These are phyloP conservation scores for Xerus rutilus DNA, from an alignment of 2,797 vertebrate genomes.

Conservation along the genomic window DNA sequence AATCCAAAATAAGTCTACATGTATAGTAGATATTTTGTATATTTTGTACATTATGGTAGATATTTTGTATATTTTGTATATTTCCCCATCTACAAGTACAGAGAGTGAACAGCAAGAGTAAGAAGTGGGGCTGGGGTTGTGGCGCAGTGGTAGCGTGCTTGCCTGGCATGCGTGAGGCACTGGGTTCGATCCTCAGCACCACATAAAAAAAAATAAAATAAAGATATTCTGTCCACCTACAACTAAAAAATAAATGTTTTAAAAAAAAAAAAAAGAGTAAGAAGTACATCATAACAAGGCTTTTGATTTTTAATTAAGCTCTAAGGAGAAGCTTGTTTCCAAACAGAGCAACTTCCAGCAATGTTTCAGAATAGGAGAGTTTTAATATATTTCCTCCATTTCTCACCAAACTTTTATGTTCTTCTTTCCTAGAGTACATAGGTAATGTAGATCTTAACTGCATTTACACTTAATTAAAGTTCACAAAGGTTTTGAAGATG, in stretches of 20 bases:
- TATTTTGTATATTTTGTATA: neutral
- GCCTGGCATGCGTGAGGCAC: too few relatives aligned
- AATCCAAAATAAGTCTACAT: neutral
- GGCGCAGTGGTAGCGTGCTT: too few relatives aligned
- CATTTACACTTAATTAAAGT: slow-evolving; percentile 71
- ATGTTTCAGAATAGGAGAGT: slow-evolving; percentile 17
- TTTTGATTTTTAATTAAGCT: neutral
- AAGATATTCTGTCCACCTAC: too few relatives aligned
- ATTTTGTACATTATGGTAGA: too few relatives aligned
- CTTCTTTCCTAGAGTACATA: neutral
- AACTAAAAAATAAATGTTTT: too few relatives aligned
- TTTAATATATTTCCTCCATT: neutral
- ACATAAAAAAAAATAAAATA: too few relatives aligned
- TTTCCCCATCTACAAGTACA: neutral
- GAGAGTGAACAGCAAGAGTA: neutral
- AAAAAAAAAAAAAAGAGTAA: too few relatives aligned
- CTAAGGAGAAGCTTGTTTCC: neutral
- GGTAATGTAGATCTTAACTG: slow-evolving; percentile 61
- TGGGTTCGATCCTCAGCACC: too few relatives aligned
- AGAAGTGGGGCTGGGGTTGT: too few relatives aligned
- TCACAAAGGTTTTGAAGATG: slow-evolving; percentile 54
- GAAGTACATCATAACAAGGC: neutral
- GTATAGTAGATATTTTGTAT: too few relatives aligned
- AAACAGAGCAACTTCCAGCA: neutral
- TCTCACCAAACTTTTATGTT: slow-evolving; percentile 3